Evolutionary conservation across 2,113 vertebrate species (phyloP).

Genomic region (Sphaerodactylus townsendi): DNA sequence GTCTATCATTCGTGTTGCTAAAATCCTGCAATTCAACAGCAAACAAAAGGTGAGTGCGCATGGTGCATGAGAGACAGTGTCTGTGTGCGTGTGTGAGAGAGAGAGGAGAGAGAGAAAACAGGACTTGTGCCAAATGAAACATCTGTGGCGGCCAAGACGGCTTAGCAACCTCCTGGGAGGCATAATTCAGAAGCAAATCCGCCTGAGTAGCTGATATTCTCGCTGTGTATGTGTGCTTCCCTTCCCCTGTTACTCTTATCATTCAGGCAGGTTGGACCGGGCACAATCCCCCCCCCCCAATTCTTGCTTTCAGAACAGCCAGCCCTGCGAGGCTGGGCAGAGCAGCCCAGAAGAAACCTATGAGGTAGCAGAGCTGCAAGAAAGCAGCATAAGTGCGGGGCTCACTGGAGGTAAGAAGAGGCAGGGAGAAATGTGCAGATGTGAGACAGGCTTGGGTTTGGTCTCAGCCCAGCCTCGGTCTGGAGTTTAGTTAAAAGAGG

Average conservation of each 20-base stretch:
- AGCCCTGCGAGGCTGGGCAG: not conserved
- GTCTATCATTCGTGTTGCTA: not conserved
- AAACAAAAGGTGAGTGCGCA: not conserved
- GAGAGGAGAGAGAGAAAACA: not conserved
- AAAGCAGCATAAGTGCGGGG: too few species aligned
- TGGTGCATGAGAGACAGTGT: too few species aligned
- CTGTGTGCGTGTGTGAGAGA: not conserved
- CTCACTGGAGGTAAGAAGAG: too few species aligned
- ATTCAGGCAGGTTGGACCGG: not conserved
- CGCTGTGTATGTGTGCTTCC: not conserved
- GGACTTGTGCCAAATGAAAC: not conserved
- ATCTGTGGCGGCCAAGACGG: slow-evolving; percentile 7
- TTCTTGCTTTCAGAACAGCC: not conserved
- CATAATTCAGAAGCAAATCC: slow-evolving; percentile 20
- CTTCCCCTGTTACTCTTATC: not conserved
- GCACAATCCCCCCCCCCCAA: not conserved
- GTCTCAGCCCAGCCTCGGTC: not conserved
- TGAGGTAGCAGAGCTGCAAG: not conserved
- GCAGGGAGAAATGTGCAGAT: not conserved
- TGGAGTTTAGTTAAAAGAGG: not conserved
- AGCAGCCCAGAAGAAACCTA: not conserved
- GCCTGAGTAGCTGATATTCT: not conserved
- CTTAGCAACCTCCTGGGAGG: slow-evolving; percentile 19
- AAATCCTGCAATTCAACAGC: not conserved
- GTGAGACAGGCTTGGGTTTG: not conserved